Evolutionary conservation across 2,888 invertebrate genomes (phyloP).

Genomic region (Horisme vitalbata): DNA sequence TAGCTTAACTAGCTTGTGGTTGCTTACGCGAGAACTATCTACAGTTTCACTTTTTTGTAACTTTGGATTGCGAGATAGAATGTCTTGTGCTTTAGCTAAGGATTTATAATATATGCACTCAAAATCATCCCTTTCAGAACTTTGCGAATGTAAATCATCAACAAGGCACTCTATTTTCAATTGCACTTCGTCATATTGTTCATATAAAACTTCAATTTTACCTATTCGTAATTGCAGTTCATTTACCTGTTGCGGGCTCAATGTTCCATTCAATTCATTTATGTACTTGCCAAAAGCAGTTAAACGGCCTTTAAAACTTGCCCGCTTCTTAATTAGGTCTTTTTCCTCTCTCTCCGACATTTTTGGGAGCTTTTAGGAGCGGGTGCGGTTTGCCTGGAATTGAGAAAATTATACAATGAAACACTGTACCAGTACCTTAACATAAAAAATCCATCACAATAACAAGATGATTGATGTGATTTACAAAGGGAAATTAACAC

Average conservation of each 20-base stretch:
- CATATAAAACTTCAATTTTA: slow-evolving; percentile 25
- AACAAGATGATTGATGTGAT: background rate
- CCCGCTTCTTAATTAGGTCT: background rate
- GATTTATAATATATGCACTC: background rate
- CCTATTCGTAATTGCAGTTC: slow-evolving; percentile 29
- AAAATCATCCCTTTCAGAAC: background rate
- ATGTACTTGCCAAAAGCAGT: slow-evolving; percentile 20
- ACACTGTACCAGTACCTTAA: background rate
- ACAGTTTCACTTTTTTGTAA: background rate
- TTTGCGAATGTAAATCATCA: slow-evolving; percentile 16
- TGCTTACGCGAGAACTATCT: background rate
- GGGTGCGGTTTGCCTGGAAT: background rate
- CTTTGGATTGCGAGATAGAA: background rate
- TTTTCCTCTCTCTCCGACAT: slow-evolving; percentile 1
- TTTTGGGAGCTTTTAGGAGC: background rate
- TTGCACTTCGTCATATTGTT: slow-evolving; percentile 33
- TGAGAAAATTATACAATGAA: slow-evolving; percentile 1
- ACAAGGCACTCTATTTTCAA: slow-evolving; percentile 22
- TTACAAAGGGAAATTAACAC: background rate
- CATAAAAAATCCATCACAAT: background rate
- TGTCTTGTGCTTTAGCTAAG: background rate
- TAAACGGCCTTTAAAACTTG: slow-evolving; percentile 12
- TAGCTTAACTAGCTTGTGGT: slow-evolving; percentile 22
- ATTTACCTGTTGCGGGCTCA: slow-evolving; percentile 9
- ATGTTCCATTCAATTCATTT: slow-evolving; percentile 4